Percentiles rank a stretch among this genome's conserved stretches.
phyloP scores from a whole-genome alignment of 1,140 invertebrate genomes.

The Brachionus plicatilis region DNA sequence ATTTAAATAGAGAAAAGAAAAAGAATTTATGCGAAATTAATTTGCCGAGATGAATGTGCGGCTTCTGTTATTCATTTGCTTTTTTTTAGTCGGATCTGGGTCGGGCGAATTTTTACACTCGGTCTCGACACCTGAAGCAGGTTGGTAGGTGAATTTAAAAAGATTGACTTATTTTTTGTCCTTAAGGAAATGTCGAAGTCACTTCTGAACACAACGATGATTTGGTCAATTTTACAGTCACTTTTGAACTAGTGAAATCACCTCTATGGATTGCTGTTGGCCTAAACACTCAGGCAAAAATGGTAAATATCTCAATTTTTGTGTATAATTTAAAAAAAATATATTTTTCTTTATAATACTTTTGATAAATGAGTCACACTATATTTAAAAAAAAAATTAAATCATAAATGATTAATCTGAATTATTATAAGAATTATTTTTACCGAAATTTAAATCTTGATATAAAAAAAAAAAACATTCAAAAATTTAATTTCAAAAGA shows the following conservation, averaged over 20 bases:
- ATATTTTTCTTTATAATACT: no score
- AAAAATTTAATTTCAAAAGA: no score
- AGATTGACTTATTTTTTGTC: not conserved
- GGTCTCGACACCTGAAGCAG: not conserved
- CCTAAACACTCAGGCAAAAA: not conserved
- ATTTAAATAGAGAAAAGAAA: not conserved
- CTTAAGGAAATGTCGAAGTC: not conserved
- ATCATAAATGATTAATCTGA: not conserved
- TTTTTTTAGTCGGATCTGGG: not conserved
- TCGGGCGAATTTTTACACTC: not conserved
- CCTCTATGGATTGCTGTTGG: slow-evolving; percentile 8
- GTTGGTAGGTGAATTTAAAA: not conserved
- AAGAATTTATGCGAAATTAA: not conserved
- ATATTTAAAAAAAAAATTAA: not conserved
- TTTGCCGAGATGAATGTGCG: not conserved
- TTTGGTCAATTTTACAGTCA: not conserved
- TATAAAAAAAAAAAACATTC: no score
- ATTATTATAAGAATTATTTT: not conserved
- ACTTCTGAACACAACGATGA: not conserved
- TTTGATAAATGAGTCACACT: no score
- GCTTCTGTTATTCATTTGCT: not conserved
- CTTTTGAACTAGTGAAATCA: not conserved
- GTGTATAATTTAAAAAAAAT: no score
- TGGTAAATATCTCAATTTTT: not conserved
- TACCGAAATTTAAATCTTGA: no score